Percentiles rank a stretch among this genome's conserved stretches.
Evolutionary conservation across 2,797 vertebrate genomes (phyloP).

Genomic region (Odontamblyopus rebecca): DNA sequence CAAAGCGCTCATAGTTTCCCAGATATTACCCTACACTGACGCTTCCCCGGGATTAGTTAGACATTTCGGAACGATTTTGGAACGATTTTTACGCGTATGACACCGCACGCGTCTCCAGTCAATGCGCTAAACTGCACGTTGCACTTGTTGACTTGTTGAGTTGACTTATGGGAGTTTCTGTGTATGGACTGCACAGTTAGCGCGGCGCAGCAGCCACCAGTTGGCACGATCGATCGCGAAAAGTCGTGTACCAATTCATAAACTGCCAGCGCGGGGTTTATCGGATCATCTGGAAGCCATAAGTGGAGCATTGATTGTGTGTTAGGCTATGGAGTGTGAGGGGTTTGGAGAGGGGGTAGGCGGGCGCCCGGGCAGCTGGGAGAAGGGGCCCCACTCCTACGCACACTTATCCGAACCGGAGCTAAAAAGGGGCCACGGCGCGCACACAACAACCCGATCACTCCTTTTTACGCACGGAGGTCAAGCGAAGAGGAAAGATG

Average conservation of each 20-base stretch:
- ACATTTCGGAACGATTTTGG: slow-evolving; percentile 18
- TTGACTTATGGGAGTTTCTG: slow-evolving; percentile 43
- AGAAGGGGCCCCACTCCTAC: slow-evolving; percentile 26
- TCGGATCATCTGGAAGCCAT: slow-evolving; percentile 60
- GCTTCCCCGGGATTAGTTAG: not conserved
- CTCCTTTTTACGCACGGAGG: slow-evolving; percentile 68
- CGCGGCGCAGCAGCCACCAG: slow-evolving; percentile 38
- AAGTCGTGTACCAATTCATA: slow-evolving; percentile 47
- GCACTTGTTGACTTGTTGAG: slow-evolving; percentile 49
- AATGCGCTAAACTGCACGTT: slow-evolving; percentile 29
- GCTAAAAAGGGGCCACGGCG: slow-evolving; percentile 11
- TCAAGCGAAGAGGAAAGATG: slow-evolving; percentile 44
- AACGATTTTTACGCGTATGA: slow-evolving; percentile 9
- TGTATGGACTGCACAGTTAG: slow-evolving; percentile 1
- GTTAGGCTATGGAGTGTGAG: slow-evolving; percentile 26
- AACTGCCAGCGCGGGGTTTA: slow-evolving; percentile 47
- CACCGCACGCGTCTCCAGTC: not conserved
- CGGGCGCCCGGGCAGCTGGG: not conserved
- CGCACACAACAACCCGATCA: slow-evolving; percentile 62
- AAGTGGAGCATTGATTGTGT: slow-evolving; percentile 46
- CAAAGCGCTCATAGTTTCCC: slow-evolving; percentile 7
- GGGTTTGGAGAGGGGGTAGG: slow-evolving; percentile 1
- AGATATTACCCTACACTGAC: slow-evolving; percentile 1
- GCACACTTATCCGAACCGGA: slow-evolving; percentile 29
- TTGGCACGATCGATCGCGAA: slow-evolving; percentile 55